phyloP scores from a whole-genome alignment of 2,113 vertebrate species.

The Corythoichthys intestinalis region DNA sequence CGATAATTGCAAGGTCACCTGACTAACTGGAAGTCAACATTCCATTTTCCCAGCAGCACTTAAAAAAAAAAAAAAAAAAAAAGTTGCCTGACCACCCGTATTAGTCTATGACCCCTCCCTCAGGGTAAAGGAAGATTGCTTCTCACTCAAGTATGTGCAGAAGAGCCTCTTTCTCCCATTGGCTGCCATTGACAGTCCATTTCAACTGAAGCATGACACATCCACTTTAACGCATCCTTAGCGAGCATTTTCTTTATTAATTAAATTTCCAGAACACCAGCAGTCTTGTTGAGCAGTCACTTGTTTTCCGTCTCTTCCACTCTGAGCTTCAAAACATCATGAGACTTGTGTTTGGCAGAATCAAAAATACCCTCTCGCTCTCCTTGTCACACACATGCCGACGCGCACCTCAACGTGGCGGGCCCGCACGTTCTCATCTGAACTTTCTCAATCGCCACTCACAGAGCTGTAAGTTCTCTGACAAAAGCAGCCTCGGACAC shows the following conservation, averaged over 20 bases:
- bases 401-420: slow-evolving; percentile 13
- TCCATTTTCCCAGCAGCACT: slow-evolving; percentile 65
- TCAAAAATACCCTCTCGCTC: slow-evolving; percentile 41
- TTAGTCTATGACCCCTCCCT: slow-evolving; percentile 40
- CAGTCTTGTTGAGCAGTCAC: slow-evolving; percentile 19
- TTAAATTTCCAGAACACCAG: slow-evolving; percentile 25
- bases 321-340: slow-evolving; percentile 69
- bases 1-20: slow-evolving; percentile 38
- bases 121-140: slow-evolving; percentile 34
- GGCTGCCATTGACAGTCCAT: slow-evolving; percentile 18
- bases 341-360: slow-evolving; percentile 61
- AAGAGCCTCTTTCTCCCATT: slow-evolving; percentile 33
- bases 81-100: slow-evolving; percentile 44
- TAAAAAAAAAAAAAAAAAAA: slow-evolving; percentile 39
- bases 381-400: background rate
- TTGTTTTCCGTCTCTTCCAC: slow-evolving; percentile 30
- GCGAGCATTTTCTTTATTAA: slow-evolving; percentile 15
- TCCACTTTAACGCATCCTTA: no score
- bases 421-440: slow-evolving; percentile 9
- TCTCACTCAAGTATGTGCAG: slow-evolving; percentile 19
- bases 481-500: slow-evolving; percentile 36
- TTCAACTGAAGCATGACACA: background rate
- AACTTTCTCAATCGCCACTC: slow-evolving; percentile 33
- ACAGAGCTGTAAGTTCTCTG: slow-evolving; percentile 22
- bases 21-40: slow-evolving; percentile 52